A percentile compares a stretch with the other conserved stretches of the same genome.
Evolutionary conservation across 2,113 vertebrate species (phyloP).

Genomic region (Pluvianellus socialis): DNA sequence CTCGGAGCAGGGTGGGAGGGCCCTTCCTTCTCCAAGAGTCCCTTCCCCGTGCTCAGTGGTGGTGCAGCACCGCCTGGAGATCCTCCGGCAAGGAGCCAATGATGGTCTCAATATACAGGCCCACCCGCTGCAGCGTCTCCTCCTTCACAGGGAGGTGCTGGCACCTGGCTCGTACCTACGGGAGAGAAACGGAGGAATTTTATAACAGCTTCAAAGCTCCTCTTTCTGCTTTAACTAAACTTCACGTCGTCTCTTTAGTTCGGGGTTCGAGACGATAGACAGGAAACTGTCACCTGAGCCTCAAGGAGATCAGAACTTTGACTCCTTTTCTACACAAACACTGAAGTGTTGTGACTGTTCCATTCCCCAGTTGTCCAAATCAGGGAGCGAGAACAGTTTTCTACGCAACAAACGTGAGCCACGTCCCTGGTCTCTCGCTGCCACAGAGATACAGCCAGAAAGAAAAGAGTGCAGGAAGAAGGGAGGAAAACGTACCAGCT

Average conservation of each 20-base stretch:
- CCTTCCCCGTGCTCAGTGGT: slow-evolving; percentile 4
- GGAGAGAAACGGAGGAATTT: no score
- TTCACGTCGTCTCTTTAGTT: neutral
- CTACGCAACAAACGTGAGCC: neutral
- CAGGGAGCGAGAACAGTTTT: neutral
- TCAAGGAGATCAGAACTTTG: neutral
- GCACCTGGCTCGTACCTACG: slow-evolving; percentile 77
- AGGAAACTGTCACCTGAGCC: neutral
- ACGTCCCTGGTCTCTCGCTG: rapidly evolving
- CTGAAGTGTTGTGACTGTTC: rapidly evolving
- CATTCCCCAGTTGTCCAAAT: neutral
- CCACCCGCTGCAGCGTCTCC: slow-evolving; percentile 74
- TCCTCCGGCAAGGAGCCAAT: slow-evolving; percentile 83
- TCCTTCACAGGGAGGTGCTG: slow-evolving; percentile 85
- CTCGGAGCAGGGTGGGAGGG: neutral
- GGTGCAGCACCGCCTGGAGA: slow-evolving; percentile 82
- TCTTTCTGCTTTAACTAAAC: neutral
- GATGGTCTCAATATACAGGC: slow-evolving; percentile 70
- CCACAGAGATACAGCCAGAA: neutral
- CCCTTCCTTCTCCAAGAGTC: neutral
- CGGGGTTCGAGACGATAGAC: neutral
- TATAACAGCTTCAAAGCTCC: neutral
- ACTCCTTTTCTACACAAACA: neutral
- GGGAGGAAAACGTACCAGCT: slow-evolving; percentile 78
- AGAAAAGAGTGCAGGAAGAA: neutral